Percentiles rank a stretch among this genome's conserved stretches.
Conservation (phyloP, 2,888 invertebrate species). For the Eucriotettix oculatus region DNA sequence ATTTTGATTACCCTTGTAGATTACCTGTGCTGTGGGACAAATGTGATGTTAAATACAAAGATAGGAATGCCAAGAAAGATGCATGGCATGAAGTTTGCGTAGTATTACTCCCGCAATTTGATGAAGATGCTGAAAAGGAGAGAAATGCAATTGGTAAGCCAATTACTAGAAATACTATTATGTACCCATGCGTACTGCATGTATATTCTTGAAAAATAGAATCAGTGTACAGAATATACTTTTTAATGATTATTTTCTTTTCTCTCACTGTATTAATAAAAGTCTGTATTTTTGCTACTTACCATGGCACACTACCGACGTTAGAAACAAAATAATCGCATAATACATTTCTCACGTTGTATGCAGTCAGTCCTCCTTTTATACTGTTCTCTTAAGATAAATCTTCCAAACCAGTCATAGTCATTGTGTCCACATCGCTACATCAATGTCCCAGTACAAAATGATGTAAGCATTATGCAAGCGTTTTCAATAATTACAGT, state of each 20-base stretch:
- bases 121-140: neutral
- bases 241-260: neutral
- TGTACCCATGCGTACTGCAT: neutral
- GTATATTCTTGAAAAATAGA: neutral
- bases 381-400: slow-evolving; percentile 5
- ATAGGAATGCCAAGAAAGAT: neutral
- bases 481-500: slow-evolving; percentile 15
- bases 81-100: neutral
- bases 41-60: neutral
- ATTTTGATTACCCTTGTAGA: neutral
- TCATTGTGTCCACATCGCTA: slow-evolving; percentile 12
- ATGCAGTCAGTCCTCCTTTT: slow-evolving; percentile 11
- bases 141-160: neutral
- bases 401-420: slow-evolving; percentile 13
- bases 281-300: slow-evolving; percentile 11
- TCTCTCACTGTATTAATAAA: neutral
- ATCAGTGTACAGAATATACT: neutral
- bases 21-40: neutral
- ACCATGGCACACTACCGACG: slow-evolving; percentile 10
- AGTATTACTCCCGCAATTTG: neutral
- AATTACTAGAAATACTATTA: neutral
- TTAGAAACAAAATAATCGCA: slow-evolving; percentile 8
- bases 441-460: slow-evolving; percentile 11
- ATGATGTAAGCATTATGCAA: slow-evolving; percentile 14
- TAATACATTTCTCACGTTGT: slow-evolving; percentile 12